phyloP scores from a whole-genome alignment of 2,797 vertebrate species.

The Kryptolebias ocellatus region DNA sequence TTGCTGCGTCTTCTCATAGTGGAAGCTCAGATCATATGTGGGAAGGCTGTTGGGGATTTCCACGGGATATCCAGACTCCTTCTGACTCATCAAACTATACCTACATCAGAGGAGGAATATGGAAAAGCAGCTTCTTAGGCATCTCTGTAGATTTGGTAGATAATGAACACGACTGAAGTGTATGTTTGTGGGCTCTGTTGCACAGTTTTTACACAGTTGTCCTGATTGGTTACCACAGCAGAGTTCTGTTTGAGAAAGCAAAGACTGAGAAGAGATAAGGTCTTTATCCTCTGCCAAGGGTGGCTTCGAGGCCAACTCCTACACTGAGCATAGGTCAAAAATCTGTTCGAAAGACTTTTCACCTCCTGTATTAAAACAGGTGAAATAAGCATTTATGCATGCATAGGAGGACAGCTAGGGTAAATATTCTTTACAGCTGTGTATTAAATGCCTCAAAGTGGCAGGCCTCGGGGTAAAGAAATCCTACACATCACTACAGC shows the following conservation, averaged over 20 bases:
- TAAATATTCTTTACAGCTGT: not conserved
- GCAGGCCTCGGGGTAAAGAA: constrained; percentile 11
- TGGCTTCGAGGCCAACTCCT: not conserved
- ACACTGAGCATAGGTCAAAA: constrained; percentile 18
- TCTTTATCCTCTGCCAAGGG: constrained; percentile 49
- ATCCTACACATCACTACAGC: not conserved
- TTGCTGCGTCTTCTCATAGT: constrained; percentile 31
- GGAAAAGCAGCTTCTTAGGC: constrained; percentile 13
- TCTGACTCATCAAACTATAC: constrained; percentile 17
- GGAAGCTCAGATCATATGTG: constrained; percentile 28
- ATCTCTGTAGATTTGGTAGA: constrained; percentile 26
- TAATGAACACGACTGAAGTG: constrained; percentile 3
- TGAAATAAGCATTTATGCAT: not conserved
- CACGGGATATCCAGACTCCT: constrained; percentile 29
- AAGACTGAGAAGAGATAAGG: constrained; percentile 59
- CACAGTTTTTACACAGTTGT: constrained; percentile 31
- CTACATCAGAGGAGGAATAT: constrained; percentile 30
- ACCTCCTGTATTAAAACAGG: constrained; percentile 2
- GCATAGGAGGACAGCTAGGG: not conserved
- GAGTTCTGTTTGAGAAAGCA: constrained; percentile 50
- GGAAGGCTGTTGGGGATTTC: constrained; percentile 57
- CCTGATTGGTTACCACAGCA: constrained; percentile 6
- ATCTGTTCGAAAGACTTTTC: not conserved
- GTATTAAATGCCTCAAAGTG: not conserved
- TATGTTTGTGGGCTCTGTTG: constrained; percentile 16